Evolutionary conservation across 2,888 invertebrate species (phyloP), one percentile per base, ranked within the genome.

Genomic region (Lasioglossum morio): DNA sequence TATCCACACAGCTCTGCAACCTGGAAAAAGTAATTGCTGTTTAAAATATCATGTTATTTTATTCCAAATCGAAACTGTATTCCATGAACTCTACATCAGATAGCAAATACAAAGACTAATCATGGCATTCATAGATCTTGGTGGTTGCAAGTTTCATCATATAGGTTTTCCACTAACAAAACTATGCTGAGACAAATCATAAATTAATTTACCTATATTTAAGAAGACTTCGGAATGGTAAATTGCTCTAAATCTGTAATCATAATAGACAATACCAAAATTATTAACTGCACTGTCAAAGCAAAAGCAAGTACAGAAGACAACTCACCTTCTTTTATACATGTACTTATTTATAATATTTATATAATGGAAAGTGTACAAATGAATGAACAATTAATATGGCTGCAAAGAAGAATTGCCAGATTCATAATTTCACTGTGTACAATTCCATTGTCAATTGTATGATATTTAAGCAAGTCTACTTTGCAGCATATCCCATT

Each of bases 91-190:
- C 53, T 48, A 0, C 43, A 57, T 87, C 88, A 90, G 83, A 81
- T 90, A 89, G 88, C 89, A 91, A 89, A 91, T 89, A 87, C 88
- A 77, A 86, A 81, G 70, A 72, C 30, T 87, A 88, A 89, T 92
- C 95, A 92, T 84, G 91, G 82, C 85, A 81, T 30, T 81, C 81
- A 82, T 63, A 78, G 77, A 81, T 81, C 77, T 81, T 77, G 77
- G 81, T 81, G 77, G 60, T 81, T 72, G 19, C n/a, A 37, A 46
- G 2, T 72, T 27, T 78, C 80, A 69, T 85, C 74, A 78, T 72
- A 12, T 34, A 7, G 1, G 34, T 34, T 14, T 53, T n/a, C 37
- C n/a, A 40, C 5, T 40, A 70, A 37, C 23, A 40, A 37, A 37
- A 14, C 8, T 23, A 37, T 23, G 1, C 12, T 23, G 23, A 23